Conservation (phyloP, 2,113 vertebrate species). For the Oncorhynchus masou region DNA sequence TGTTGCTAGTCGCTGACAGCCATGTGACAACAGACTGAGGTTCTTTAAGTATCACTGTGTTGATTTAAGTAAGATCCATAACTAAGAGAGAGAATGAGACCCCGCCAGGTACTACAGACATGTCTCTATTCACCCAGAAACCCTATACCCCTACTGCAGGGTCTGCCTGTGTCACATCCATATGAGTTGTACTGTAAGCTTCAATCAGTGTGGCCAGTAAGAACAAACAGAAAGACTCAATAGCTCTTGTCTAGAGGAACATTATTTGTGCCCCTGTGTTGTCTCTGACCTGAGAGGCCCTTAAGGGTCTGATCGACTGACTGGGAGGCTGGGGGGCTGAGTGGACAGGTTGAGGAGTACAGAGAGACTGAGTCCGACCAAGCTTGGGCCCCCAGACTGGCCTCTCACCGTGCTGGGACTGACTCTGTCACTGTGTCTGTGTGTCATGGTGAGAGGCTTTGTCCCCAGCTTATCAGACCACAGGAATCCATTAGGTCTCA, state of each 20-base stretch:
- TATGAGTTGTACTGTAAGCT: not conserved
- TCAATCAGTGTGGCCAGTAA: not conserved
- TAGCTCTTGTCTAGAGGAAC: conserved; percentile 2
- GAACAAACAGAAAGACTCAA: not conserved
- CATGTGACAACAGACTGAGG: too few relatives aligned
- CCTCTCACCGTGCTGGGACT: too few relatives aligned
- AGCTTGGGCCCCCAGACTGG: conserved; percentile 8
- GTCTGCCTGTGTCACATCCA: too few relatives aligned
- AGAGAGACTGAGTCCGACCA: conserved; percentile 19
- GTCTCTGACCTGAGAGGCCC: conserved; percentile 33
- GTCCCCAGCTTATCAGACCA: conserved; percentile 51
- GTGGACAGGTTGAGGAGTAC: conserved; percentile 3
- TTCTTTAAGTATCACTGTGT: too few relatives aligned
- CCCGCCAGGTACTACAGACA: too few relatives aligned
- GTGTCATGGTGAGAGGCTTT: conserved; percentile 49
- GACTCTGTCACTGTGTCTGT: too few relatives aligned
- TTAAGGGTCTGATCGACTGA: conserved; percentile 11
- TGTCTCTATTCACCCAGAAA: too few relatives aligned
- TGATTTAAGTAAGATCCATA: too few relatives aligned
- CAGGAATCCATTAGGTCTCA: conserved; percentile 59
- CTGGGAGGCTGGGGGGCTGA: not conserved
- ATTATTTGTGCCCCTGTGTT: conserved; percentile 15
- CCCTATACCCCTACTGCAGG: too few relatives aligned
- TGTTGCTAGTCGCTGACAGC: too few relatives aligned
- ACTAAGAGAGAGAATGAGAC: too few relatives aligned